These are phyloP conservation scores for Amblyteles armatorius DNA, from an alignment of 2,888 invertebrate species.

Conservation along the genomic window DNA sequence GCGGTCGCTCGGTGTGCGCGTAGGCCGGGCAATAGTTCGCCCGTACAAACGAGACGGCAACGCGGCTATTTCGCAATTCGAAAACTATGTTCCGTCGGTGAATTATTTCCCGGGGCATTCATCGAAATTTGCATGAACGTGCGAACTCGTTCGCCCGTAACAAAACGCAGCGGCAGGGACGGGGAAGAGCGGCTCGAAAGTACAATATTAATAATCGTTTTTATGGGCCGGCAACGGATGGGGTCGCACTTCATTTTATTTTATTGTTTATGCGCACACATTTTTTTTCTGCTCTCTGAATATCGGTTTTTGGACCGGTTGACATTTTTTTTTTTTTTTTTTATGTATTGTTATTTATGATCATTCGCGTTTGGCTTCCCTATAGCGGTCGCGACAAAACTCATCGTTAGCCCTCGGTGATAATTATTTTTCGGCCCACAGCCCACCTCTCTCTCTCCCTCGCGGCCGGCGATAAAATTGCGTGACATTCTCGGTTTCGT, in stretches of 20 bases:
- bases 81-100: constrained; percentile 41
- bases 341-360: constrained; percentile 16
- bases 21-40: neutral
- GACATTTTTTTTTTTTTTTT: too few relatives aligned
- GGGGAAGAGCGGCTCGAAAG: constrained; percentile 47
- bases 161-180: constrained; percentile 22
- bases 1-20: neutral
- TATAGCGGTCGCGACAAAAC: constrained; percentile 22
- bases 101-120: constrained; percentile 49
- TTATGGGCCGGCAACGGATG: constrained; percentile 50
- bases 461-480: constrained; percentile 55
- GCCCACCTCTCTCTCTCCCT: neutral
- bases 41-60: constrained; percentile 1
- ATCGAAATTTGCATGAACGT: constrained; percentile 50
- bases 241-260: constrained; percentile 30
- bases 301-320: neutral
- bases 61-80: constrained; percentile 48
- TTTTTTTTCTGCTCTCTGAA: constrained; percentile 34
- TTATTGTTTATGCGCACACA: constrained; percentile 30
- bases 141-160: constrained; percentile 24
- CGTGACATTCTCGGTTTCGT: constrained; percentile 29
- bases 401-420: constrained; percentile 20
- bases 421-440: constrained; percentile 45
- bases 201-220: constrained; percentile 74
- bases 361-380: neutral